Base-by-base conservation (phyloP, 2,113 vertebrate genomes). In the Pseudorasbora parva region DNA sequence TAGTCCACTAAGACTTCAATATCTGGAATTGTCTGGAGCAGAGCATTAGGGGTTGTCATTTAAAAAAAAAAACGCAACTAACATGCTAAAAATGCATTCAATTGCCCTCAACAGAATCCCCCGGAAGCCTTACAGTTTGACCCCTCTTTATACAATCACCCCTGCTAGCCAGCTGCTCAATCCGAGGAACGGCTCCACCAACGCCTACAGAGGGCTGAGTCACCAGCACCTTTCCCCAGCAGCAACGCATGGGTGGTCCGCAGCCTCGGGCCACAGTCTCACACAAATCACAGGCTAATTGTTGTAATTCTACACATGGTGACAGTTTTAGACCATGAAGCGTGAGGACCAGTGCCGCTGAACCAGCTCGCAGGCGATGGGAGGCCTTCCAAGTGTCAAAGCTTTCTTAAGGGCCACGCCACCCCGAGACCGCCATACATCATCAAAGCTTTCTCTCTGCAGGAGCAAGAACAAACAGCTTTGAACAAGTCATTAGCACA, bases 231-330 rank as follows among this genome's bases (percentile, higher is more conserved):
- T 81, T 75, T 68, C 45, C 59, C 59, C 49, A 85, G 73, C 41
- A 57, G 60, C 71, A 74, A 81, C 17, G 23, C 78, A 66, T 88
- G 87, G 86, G 87, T 86, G 88, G 89, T 87, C 88, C 49, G 54
- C 84, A 66, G 43, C 86, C 88, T 59, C 47, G 15, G 86, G 66
- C 84, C 82, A 79, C 81, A 49, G 51, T 64, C 79, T 69, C 77
- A 76, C 89, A 92, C 89, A 93, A 92, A 93, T 93, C 91, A 91
- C 60, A 45, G 78, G 33, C 84, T 91, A 89, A 93, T 93, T 91
- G 90, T 89, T 87, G 27, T 30, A 87, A 78, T 89, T 85, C 89
- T 90, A 81, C 86, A 89, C 82, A 90, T 90, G 93, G 89, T 93
- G 93, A 93, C 91, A 92, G 92, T 90, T 89, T 85, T 75, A 85